Conservation (phyloP, 2,113 vertebrate species). For the Scophthalmus maximus region DNA sequence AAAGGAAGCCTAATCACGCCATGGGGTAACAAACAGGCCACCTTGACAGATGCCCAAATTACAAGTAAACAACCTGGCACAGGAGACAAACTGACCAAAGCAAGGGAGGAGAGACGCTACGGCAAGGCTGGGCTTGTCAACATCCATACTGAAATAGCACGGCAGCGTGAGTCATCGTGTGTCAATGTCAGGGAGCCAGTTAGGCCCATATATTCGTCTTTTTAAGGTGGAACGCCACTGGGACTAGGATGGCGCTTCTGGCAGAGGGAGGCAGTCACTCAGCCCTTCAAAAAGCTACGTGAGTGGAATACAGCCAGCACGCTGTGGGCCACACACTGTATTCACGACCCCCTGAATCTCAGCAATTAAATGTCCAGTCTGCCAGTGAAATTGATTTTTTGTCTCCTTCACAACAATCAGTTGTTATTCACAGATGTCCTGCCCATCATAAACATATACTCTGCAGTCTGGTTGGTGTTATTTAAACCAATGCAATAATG, state of each 20-base stretch:
- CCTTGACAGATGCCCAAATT: slow-evolving; percentile 80
- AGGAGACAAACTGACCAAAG: slow-evolving; percentile 64
- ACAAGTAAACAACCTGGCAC: slow-evolving; percentile 72
- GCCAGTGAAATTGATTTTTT: slow-evolving; percentile 44
- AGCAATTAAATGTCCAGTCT: slow-evolving; percentile 48
- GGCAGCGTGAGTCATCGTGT: slow-evolving; percentile 68
- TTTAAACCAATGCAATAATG: slow-evolving; percentile 13
- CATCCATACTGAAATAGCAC: slow-evolving; percentile 65
- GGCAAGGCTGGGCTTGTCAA: slow-evolving; percentile 47
- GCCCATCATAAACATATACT: slow-evolving; percentile 20
- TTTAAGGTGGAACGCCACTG: slow-evolving; percentile 65
- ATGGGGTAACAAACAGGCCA: slow-evolving; percentile 68
- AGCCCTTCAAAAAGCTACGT: slow-evolving; percentile 50
- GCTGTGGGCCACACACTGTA: slow-evolving; percentile 15
- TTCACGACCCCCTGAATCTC: slow-evolving; percentile 42
- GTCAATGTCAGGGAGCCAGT: slow-evolving; percentile 73
- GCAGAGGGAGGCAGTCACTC: slow-evolving; percentile 62
- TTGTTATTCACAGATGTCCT: slow-evolving; percentile 39
- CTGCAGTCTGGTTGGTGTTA: slow-evolving; percentile 1
- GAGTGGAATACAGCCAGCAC: slow-evolving; percentile 41
- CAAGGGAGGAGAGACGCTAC: slow-evolving; percentile 35
- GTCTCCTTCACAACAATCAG: slow-evolving; percentile 28
- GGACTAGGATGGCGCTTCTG: slow-evolving; percentile 55
- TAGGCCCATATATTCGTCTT: slow-evolving; percentile 64
- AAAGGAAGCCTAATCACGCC: slow-evolving; percentile 68